Conservation (phyloP, 1,140 invertebrate species). For the Micrasema minimum region DNA sequence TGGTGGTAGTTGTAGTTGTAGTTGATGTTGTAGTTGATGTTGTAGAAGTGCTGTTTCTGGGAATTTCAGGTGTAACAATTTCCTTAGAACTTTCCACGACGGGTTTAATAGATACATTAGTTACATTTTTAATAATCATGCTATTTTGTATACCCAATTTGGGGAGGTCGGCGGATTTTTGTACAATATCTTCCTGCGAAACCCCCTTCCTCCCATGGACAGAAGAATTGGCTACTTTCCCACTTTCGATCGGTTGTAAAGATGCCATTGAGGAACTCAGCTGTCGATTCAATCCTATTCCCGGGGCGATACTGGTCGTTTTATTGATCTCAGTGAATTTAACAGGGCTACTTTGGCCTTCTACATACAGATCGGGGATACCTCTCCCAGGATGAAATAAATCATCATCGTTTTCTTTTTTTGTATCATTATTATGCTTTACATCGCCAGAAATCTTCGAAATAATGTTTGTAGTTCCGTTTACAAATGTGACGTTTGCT, state of each 20-base stretch:
- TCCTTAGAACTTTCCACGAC: no score
- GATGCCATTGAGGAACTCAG: neutral
- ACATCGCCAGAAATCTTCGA: neutral
- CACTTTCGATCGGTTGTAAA: neutral
- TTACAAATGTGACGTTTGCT: neutral
- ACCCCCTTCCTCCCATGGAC: slow-evolving; percentile 38
- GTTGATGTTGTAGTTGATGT: neutral
- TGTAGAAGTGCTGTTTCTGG: neutral
- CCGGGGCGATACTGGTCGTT: neutral
- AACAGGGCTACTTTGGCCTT: slow-evolving; percentile 23
- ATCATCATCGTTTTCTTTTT: no score
- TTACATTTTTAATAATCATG: no score
- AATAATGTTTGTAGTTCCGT: slow-evolving; percentile 1
- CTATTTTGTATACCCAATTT: no score
- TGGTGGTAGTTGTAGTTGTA: slow-evolving; percentile 35
- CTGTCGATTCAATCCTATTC: neutral
- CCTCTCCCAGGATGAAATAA: slow-evolving; percentile 9
- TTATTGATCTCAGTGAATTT: slow-evolving; percentile 1
- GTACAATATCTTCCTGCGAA: no score
- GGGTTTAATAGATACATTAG: no score
- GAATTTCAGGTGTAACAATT: neutral
- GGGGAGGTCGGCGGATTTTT: no score
- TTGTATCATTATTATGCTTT: neutral
- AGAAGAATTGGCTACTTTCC: neutral
- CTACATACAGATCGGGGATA: slow-evolving; percentile 13